phyloP scores from a whole-genome alignment of 2,113 vertebrate genomes.

The Nothobranchius kuhntae region DNA sequence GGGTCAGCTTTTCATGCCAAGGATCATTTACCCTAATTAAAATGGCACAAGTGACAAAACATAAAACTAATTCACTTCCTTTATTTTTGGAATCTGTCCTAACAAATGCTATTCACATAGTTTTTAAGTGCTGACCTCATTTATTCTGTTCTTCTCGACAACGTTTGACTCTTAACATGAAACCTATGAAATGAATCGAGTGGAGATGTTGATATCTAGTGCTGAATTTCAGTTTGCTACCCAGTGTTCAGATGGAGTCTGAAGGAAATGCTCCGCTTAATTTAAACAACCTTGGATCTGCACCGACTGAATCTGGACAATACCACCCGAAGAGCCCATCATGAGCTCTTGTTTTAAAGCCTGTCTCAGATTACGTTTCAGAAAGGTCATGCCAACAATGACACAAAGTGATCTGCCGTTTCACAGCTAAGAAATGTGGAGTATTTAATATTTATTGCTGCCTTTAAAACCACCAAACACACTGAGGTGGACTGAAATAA shows the following conservation, averaged over 20 bases:
- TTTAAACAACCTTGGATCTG: neutral
- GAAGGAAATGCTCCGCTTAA: neutral
- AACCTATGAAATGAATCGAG: neutral
- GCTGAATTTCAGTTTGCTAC: neutral
- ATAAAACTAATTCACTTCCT: constrained; percentile 34
- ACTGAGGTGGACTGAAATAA: constrained; percentile 11
- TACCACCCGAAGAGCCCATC: neutral
- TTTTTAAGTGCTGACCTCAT: constrained; percentile 2
- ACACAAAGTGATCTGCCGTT: neutral
- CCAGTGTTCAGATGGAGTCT: neutral
- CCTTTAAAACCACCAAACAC: constrained; percentile 8
- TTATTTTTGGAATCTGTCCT: constrained; percentile 1
- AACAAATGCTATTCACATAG: constrained; percentile 4
- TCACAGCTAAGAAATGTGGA: constrained; percentile 11
- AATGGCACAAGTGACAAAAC: constrained; percentile 36
- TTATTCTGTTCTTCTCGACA: constrained; percentile 31
- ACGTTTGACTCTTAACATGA: constrained; percentile 7
- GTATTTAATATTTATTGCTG: constrained; percentile 1
- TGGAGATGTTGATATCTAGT: neutral
- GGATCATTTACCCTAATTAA: neutral
- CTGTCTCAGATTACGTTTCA: neutral
- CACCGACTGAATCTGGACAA: constrained; percentile 4
- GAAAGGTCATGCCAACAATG: too few species aligned
- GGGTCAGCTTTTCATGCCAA: neutral
- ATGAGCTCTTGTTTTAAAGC: constrained; percentile 12